phyloP scores from a whole-genome alignment of 2,888 invertebrate genomes.

The Thelaira solivaga region DNA sequence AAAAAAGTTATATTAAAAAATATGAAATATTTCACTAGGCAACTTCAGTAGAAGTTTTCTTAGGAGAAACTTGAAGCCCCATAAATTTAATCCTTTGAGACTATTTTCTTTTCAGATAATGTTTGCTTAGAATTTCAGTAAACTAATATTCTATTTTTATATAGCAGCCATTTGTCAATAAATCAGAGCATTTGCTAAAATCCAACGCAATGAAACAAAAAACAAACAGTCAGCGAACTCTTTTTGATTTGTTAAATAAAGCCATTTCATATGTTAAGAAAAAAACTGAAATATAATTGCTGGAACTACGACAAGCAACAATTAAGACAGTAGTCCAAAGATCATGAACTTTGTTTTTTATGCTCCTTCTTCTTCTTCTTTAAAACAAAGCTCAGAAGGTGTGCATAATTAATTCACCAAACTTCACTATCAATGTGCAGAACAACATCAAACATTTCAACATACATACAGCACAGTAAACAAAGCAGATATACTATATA shows the following conservation, averaged over 20 bases:
- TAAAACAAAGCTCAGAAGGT: conserved; percentile 67
- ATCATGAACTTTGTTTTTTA: conserved; percentile 71
- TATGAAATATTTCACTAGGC: too few species aligned
- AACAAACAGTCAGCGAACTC: conserved; percentile 29
- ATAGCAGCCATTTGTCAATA: too few species aligned
- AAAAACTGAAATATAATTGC: conserved; percentile 43
- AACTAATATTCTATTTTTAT: too few species aligned
- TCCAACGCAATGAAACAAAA: background rate
- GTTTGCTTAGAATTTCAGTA: too few species aligned
- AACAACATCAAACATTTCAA: conserved; percentile 61
- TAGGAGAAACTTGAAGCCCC: too few species aligned
- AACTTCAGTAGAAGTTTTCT: too few species aligned
- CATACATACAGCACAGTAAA: too few species aligned
- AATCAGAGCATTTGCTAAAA: background rate
- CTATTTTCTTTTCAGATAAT: too few species aligned
- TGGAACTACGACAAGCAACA: conserved; percentile 67
- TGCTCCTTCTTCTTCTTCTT: conserved; percentile 36
- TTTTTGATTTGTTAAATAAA: conserved; percentile 63
- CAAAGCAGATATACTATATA: conserved; percentile 14
- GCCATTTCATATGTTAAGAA: conserved; percentile 63
- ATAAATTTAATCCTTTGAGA: too few species aligned
- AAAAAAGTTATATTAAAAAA: too few species aligned
- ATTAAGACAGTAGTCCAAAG: conserved; percentile 76
- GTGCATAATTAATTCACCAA: conserved; percentile 76
- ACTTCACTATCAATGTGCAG: conserved; percentile 59